Evolutionary conservation across 53 echinoderm and acorn worm species (phyloP).

Genomic region (Antedon mediterranea): DNA sequence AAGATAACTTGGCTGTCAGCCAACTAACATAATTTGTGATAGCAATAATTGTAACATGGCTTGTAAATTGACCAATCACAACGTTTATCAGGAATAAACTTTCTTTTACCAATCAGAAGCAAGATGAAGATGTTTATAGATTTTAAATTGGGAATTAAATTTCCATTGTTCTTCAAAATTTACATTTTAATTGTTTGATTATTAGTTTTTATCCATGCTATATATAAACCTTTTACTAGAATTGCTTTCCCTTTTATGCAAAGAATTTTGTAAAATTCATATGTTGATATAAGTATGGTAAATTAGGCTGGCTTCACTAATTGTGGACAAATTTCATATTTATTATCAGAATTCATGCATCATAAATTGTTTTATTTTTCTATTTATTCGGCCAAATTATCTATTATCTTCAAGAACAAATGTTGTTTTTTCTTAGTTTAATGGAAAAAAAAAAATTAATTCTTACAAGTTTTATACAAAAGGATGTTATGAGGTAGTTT

Average conservation of each 20-base stretch:
- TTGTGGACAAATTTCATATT: not conserved
- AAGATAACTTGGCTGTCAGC: not conserved
- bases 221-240: no score
- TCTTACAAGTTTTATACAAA: not conserved
- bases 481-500: not conserved
- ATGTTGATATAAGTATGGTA: not conserved
- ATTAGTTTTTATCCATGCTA: no score
- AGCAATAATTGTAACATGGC: not conserved
- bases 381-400: not conserved
- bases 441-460: not conserved
- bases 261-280: no score
- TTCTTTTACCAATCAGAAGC: not conserved
- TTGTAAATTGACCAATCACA: not conserved
- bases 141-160: not conserved
- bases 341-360: not conserved
- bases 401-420: not conserved
- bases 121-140: not conserved
- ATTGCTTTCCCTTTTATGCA: no score
- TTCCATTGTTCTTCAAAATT: not conserved
- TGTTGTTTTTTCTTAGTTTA: not conserved
- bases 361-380: not conserved
- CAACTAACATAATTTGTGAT: not conserved
- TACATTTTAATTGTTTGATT: not conserved
- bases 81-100: not conserved
- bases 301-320: not conserved